These are phyloP conservation scores for Ferrisia virgata DNA, from an alignment of 2,888 invertebrate species.

Conservation along the genomic window DNA sequence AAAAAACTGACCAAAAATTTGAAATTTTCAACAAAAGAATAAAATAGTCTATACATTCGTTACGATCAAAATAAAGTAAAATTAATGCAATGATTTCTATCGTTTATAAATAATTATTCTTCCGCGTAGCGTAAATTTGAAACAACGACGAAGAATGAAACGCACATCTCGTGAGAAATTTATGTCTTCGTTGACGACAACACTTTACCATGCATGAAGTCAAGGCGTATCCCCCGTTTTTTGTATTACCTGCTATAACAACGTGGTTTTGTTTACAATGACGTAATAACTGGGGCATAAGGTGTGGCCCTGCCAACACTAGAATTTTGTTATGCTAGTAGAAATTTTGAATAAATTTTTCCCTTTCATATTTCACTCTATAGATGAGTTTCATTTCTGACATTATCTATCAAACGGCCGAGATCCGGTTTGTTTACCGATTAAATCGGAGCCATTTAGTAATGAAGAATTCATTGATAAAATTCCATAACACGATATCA, in stretches of 20 bases:
- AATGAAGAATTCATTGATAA: constrained; percentile 10
- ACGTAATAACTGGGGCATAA: constrained; percentile 33
- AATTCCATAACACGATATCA: constrained; percentile 7
- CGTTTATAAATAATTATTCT: not conserved
- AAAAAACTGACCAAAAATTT: too few relatives aligned
- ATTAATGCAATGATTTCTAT: not conserved
- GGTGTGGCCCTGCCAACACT: constrained; percentile 16
- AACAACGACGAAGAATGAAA: not conserved
- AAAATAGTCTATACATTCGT: not conserved
- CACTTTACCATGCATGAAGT: constrained; percentile 4
- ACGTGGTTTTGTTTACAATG: constrained; percentile 33
- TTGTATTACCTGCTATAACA: constrained; percentile 28
- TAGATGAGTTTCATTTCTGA: not conserved
- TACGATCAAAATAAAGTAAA: not conserved
- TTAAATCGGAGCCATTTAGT: not conserved
- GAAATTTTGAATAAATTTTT: not conserved
- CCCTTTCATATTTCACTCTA: not conserved
- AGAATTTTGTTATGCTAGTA: constrained; percentile 19
- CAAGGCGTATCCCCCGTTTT: constrained; percentile 27
- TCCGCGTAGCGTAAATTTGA: not conserved
- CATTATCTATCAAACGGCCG: not conserved
- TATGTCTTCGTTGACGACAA: not conserved
- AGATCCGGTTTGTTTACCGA: not conserved
- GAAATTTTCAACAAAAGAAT: too few relatives aligned
- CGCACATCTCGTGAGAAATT: not conserved